phyloP scores from a whole-genome alignment of 2,797 vertebrate species.

The Lepilemur ruficaudatus region DNA sequence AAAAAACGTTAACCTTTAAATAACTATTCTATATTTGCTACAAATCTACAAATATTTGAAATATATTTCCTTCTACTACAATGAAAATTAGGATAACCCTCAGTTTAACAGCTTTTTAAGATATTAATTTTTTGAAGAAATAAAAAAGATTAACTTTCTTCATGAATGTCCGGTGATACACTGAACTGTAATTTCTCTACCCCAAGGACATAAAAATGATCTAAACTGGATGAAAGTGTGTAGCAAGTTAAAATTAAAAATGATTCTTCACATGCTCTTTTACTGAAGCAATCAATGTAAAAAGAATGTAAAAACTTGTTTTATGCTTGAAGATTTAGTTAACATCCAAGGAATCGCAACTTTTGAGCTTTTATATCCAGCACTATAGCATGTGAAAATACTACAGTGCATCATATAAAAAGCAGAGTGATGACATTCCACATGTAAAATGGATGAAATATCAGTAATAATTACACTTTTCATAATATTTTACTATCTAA shows the following conservation, averaged over 20 bases:
- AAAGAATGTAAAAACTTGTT: constrained; percentile 23
- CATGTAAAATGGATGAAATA: neutral
- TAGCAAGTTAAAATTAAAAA: constrained; percentile 30
- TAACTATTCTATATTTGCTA: neutral
- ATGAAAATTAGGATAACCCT: constrained; percentile 33
- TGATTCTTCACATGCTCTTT: neutral
- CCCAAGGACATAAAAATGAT: constrained; percentile 30
- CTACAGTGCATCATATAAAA: neutral
- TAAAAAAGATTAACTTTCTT: neutral
- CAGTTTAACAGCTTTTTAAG: constrained; percentile 31
- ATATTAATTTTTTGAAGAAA: neutral
- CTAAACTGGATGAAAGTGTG: neutral
- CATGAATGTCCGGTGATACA: neutral
- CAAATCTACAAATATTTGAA: constrained; percentile 29
- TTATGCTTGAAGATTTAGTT: constrained; percentile 23
- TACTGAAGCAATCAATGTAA: constrained; percentile 5
- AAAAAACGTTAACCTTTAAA: neutral
- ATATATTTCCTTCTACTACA: constrained; percentile 18
- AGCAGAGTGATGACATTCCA: neutral
- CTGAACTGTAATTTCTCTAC: neutral
- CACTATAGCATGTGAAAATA: neutral
- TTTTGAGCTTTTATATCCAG: neutral
- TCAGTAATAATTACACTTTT: neutral
- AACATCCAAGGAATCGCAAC: constrained; percentile 9
- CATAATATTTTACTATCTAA: neutral